Evolutionary conservation across 2,797 vertebrate genomes (phyloP).

Genomic region (Macropodus opercularis): DNA sequence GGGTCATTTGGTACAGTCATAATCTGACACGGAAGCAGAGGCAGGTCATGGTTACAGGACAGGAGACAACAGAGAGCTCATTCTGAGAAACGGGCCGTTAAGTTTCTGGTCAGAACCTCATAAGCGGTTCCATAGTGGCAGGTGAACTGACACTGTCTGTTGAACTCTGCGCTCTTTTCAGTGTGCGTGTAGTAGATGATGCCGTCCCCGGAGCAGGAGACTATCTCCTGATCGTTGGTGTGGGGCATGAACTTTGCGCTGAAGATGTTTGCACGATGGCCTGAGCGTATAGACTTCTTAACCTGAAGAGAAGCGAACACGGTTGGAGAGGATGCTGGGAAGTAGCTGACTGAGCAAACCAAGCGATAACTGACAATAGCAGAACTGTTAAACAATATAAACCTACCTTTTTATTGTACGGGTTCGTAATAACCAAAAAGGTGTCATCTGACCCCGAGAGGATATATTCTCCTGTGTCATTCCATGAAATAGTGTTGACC

Average conservation of each 20-base stretch:
- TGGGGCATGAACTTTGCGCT: slow-evolving; percentile 99
- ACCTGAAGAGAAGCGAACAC: slow-evolving; percentile 78
- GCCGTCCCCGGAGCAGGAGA: slow-evolving; percentile 97
- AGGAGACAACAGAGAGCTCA: background rate
- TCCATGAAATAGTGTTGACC: slow-evolving; percentile 99
- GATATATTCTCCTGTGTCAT: slow-evolving; percentile 97
- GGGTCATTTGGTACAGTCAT: slow-evolving; percentile 99
- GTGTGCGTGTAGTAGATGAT: slow-evolving; percentile 97
- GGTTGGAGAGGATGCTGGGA: background rate
- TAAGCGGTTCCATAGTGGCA: slow-evolving; percentile 99
- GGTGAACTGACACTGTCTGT: slow-evolving; percentile 96
- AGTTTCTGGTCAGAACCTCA: slow-evolving; percentile 81
- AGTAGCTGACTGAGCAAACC: background rate
- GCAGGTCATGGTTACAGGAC: background rate
- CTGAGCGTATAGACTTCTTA: slow-evolving; percentile 95
- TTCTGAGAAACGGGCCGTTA: background rate
- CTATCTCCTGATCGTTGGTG: slow-evolving; percentile 95
- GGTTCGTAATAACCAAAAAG: slow-evolving; percentile 95
- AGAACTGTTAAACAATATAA: too few relatives aligned
- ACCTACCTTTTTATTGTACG: slow-evolving; percentile 95
- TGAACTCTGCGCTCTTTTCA: slow-evolving; percentile 93
- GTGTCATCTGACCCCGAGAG: slow-evolving; percentile 97
- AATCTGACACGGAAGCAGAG: slow-evolving; percentile 77
- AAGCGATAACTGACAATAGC: too few relatives aligned
- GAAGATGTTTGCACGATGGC: slow-evolving; percentile 98